Conservation (phyloP, 2,797 vertebrate genomes). For the Galaxias olidus region DNA sequence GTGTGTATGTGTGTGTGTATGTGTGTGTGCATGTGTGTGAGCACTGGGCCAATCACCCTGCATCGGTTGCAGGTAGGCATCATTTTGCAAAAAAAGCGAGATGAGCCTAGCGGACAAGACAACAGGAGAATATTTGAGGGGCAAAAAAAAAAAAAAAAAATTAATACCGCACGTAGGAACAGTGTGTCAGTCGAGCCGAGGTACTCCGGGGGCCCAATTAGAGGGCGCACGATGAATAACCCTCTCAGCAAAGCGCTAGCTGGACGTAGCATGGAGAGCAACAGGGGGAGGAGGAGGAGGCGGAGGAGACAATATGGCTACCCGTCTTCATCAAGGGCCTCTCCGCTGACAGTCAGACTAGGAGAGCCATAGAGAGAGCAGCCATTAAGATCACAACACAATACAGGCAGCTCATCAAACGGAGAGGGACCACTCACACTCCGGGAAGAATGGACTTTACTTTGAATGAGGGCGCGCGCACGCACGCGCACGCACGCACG, state of each 20-base stretch:
- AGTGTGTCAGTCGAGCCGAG: conserved; percentile 18
- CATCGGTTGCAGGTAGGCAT: background rate
- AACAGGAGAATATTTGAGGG: conserved; percentile 35
- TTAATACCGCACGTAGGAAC: conserved; percentile 10
- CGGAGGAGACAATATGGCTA: background rate
- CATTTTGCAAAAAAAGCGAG: background rate
- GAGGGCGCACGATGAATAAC: background rate
- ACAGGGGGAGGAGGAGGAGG: background rate
- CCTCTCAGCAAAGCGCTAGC: too few species aligned
- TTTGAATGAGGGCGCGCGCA: background rate
- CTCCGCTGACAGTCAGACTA: background rate
- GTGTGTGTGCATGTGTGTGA: conserved; percentile 5
- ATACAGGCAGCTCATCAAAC: too few species aligned
- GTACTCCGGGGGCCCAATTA: conserved; percentile 44
- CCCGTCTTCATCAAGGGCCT: background rate
- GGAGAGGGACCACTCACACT: too few species aligned
- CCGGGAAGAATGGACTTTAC: too few species aligned
- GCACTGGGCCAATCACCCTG: background rate
- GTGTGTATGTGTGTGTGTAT: background rate
- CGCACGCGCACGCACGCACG: background rate
- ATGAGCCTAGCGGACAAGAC: too few species aligned
- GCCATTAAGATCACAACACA: background rate
- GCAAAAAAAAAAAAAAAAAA: too few species aligned
- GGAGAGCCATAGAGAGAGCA: background rate
- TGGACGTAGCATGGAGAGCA: background rate